phyloP scores from a whole-genome alignment of 92 coral and sea anemone genomes.

The Palythoa caribaeorum region DNA sequence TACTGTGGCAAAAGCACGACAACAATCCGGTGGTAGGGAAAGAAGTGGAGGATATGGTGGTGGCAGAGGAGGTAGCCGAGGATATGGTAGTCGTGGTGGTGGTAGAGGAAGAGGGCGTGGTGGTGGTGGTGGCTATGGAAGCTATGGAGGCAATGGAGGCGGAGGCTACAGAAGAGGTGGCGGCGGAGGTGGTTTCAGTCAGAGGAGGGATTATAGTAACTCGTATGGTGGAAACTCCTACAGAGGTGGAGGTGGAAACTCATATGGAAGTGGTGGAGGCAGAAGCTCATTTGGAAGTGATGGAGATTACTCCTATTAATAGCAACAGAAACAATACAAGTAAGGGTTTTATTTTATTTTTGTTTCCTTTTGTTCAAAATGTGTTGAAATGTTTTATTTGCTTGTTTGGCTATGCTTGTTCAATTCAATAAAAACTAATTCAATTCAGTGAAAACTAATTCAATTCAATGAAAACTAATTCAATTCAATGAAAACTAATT shows the following conservation, averaged over 20 bases:
- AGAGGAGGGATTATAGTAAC: too few species aligned
- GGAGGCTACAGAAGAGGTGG: background rate
- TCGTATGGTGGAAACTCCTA: background rate
- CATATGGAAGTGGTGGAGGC: background rate
- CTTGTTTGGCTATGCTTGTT: too few species aligned
- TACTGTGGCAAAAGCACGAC: slow-evolving; percentile 29
- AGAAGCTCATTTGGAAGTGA: background rate
- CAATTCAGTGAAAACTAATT: too few species aligned
- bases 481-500: too few species aligned
- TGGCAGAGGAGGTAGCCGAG: slow-evolving; percentile 9
- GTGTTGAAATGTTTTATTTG: too few species aligned
- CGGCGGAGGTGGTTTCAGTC: background rate
- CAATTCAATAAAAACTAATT: too few species aligned
- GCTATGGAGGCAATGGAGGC: background rate
- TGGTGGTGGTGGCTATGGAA: background rate
- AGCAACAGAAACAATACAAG: background rate
- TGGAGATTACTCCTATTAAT: background rate
- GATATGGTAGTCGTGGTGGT: background rate
- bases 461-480: too few species aligned
- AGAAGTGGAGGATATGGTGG: background rate
- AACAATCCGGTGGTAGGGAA: slow-evolving; percentile 19
- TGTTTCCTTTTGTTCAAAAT: too few species aligned
- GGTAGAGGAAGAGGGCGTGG: background rate
- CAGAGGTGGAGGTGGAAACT: background rate
- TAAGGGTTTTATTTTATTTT: background rate